Base-by-base conservation (phyloP, 2,888 invertebrate species). In the Chymomyza fuscimana region DNA sequence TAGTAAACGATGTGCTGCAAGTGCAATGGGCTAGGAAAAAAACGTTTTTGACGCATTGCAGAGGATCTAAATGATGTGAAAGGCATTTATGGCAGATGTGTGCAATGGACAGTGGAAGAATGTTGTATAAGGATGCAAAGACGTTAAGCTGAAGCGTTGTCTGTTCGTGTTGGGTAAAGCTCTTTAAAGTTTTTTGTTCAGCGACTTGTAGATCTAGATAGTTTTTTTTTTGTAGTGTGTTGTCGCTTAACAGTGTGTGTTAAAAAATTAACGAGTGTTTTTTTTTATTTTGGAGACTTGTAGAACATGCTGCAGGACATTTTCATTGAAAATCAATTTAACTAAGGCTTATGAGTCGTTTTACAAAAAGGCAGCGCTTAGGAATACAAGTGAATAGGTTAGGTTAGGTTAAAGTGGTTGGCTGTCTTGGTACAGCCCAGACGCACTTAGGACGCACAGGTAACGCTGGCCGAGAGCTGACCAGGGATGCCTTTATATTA, bases 31-130 rank as follows among this genome's bases (percentile, higher is more conserved):
- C 40, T 46, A 46, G 4, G 40, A 73, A 71, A 73, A 72, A 51
- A 81, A 81, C 74, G 72, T 77, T 70, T 78, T 76, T 80, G 81
- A 81, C 81, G 81, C 85, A 81, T 81, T 82, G 85, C 81, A 82
- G 81, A 82, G 70, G 61, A 63, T 73, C 72, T 65, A 78, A 78
- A 79, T 80, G 80, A 61, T 80, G 72, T 80, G 75, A 69, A 80
- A 54, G 54, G 19, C 54, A 22, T 54, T 54, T 12, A 54, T 54
- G 54, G 54, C 54, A 22, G 19, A 54, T 76, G 87, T 86, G 87
- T 87, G 87, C 40, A 46, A 46, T 46, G 40, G 40, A 46, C 40
- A 46, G 12, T 46, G 40, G 40, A 46, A 46, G 40, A 32, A 32
- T 46, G 10, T 46, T 46, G 3, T 12, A 46, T 0, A 46, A 46